Percentiles rank a stretch among this genome's conserved stretches.
phyloP scores from a whole-genome alignment of 2,113 vertebrate species.

The Pungitius pungitius region DNA sequence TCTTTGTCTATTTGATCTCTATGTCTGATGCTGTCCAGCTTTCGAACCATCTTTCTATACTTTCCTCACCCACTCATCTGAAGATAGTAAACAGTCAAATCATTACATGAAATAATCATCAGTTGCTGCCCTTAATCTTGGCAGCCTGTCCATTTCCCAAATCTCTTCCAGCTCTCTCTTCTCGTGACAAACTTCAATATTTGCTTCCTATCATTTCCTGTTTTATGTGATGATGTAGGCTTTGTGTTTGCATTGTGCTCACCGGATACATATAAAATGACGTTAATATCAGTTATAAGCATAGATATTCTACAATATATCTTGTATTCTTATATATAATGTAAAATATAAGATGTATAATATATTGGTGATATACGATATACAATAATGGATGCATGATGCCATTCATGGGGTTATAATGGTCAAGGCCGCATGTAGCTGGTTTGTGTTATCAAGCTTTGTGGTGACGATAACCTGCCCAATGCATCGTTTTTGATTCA shows the following conservation, averaged over 20 bases:
- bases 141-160: neutral
- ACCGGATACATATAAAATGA: neutral
- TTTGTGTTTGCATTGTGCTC: conserved; percentile 27
- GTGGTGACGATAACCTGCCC: neutral
- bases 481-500: neutral
- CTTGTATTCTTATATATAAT: neutral
- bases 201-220: conserved; percentile 43
- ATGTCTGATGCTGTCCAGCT: neutral
- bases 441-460: neutral
- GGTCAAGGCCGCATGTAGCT: neutral
- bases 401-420: conserved; percentile 4
- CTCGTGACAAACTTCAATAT: conserved; percentile 28
- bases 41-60: neutral
- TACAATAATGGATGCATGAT: neutral
- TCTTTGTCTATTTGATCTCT: neutral
- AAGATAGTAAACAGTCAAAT: neutral
- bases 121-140: neutral
- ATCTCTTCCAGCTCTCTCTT: neutral
- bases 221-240: conserved; percentile 29
- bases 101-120: neutral
- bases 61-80: neutral
- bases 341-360: no score
- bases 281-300: neutral
- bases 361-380: no score
- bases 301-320: neutral